Evolutionary conservation across 1,140 invertebrate genomes (phyloP), one percentile per base, ranked within the genome.

Genomic region (Colletes latitarsis): DNA sequence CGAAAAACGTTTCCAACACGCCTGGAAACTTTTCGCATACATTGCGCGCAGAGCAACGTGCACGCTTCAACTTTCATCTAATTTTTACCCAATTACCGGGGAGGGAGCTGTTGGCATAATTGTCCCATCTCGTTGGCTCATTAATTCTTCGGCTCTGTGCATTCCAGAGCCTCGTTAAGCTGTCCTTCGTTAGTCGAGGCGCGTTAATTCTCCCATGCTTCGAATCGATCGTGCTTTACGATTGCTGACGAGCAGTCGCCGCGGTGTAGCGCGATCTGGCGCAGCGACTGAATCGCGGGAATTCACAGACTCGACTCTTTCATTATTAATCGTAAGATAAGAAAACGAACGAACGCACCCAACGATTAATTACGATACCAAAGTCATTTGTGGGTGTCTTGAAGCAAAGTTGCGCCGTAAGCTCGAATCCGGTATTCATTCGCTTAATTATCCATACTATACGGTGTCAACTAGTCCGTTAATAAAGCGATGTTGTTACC

Each of bases 31-130:
- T 77, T 19, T 4, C 60, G 60, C 72, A 41, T 66, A 66, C 30
- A 64, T 74, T 68, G 66, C 66, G 15, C 19, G 6, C 19, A n/a
- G n/a, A 60, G n/a, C 58, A 17, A 19, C 58, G 52, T 41, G 10
- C 15, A 10, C 43, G 43, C 43, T 43, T 43, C 43, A 75, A 10
- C 49, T n/a, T 75, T 75, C 30, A 15, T 53, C 75, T 19, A 77
- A 69, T 70, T 77, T 77, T 77, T 77, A 70, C 66, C 55, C 64
- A 77, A 77, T 77, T 77, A 77, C 21, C 1, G 3, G n/a, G 6
- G 52, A 1, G 17, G 49, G 4, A 55, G 46, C 67, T 17, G 49
- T 62, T 60, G 1, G 55, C 66, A 49, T 77, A 77, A 77, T 77
- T 55, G 66, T 41, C 66, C 60, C 57, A 21, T 19, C 43, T 60